These are phyloP conservation scores for Lamellibrachia satsuma DNA, from an alignment of 2,888 invertebrate species.

Conservation along the genomic window DNA sequence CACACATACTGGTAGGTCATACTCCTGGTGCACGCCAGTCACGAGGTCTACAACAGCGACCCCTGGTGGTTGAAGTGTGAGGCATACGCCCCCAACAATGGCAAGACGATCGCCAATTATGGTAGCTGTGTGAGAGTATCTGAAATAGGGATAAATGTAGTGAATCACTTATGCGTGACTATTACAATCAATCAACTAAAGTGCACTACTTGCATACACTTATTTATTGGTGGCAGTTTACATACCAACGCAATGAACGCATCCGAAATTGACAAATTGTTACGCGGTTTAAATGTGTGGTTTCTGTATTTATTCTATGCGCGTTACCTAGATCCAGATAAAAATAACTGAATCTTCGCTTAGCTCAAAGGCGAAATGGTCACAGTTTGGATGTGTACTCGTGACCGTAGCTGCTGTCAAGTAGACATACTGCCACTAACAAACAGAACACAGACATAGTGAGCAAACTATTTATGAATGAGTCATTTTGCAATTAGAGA, in stretches of 20 bases:
- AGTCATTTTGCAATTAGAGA: no score
- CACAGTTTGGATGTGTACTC: no score
- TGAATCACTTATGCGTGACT: neutral
- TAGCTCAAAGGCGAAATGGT: no score
- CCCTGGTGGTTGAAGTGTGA: conserved; percentile 53
- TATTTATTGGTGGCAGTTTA: neutral
- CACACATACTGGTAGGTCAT: conserved; percentile 61
- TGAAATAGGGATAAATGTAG: conserved; percentile 41
- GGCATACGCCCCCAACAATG: conserved; percentile 64
- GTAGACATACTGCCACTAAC: no score
- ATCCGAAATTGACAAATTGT: no score
- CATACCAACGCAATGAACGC: neutral
- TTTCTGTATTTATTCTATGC: no score
- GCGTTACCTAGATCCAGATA: no score
- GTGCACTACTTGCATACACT: neutral
- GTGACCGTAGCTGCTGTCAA: no score
- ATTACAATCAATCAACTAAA: neutral
- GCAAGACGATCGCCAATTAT: conserved; percentile 56
- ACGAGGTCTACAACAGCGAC: conserved; percentile 59
- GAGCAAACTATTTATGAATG: no score
- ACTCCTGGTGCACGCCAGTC: conserved; percentile 52
- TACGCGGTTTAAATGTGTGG: no score
- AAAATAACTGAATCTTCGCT: no score
- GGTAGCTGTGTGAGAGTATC: conserved; percentile 65
- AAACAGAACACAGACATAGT: no score